phyloP scores from a whole-genome alignment of 2,113 vertebrate species.

The Charina bottae region DNA sequence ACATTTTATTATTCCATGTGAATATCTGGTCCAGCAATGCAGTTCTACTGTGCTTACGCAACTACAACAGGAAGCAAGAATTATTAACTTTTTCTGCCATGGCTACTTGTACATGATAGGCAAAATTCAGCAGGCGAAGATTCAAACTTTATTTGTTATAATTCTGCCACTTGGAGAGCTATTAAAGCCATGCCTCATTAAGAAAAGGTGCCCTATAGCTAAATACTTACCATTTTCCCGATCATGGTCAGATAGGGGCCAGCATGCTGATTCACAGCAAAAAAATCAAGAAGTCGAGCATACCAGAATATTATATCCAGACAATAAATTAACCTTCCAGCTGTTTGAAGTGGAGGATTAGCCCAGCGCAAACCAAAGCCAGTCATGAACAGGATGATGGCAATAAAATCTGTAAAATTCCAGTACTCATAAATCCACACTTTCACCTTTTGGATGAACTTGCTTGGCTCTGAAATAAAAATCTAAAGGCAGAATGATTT shows the following conservation, averaged over 20 bases:
- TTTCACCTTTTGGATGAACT: conserved; percentile 90
- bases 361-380: conserved; percentile 86
- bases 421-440: conserved; percentile 97
- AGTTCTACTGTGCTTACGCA: neutral
- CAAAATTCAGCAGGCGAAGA: neutral
- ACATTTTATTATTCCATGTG: neutral
- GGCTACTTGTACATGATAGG: neutral
- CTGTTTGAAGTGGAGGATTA: conserved; percentile 71
- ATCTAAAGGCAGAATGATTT: conserved; percentile 73
- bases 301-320: conserved; percentile 99
- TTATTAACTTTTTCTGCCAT: neutral
- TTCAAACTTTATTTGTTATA: neutral
- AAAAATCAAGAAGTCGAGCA: conserved; percentile 88
- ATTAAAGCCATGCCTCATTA: neutral
- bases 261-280: conserved; percentile 94
- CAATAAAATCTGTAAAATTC: conserved; percentile 91
- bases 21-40: neutral
- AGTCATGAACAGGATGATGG: conserved; percentile 86
- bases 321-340: conserved; percentile 87
- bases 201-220: neutral
- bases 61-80: neutral
- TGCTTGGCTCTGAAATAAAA: conserved; percentile 89
- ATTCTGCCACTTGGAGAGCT: neutral
- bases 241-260: conserved; percentile 98
- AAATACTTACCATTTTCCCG: conserved; percentile 90